phyloP scores from a whole-genome alignment of 2,797 vertebrate species.

The Urocyon cinereoargenteus region DNA sequence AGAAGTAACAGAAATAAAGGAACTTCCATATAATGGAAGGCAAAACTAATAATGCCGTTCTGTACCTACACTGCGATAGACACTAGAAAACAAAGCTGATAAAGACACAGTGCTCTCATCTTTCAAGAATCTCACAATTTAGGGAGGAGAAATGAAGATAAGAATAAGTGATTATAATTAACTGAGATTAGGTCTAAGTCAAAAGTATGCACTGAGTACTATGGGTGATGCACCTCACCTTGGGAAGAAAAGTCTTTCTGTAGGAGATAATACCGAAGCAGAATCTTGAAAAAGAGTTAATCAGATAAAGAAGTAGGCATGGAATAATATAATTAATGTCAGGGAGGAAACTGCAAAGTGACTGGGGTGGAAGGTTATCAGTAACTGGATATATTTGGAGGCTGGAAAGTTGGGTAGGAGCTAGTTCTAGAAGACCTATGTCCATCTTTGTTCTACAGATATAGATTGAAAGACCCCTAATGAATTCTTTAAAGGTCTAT shows the following conservation, averaged over 20 bases:
- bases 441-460: not conserved
- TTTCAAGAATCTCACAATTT: not conserved
- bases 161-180: not conserved
- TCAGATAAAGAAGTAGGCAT: not conserved
- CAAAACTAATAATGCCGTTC: not conserved
- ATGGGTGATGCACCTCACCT: not conserved
- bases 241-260: not conserved
- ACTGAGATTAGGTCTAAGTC: not conserved
- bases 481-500: not conserved
- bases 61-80: not conserved
- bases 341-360: not conserved
- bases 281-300: not conserved
- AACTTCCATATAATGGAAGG: not conserved
- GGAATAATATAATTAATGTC: not conserved
- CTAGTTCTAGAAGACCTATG: not conserved
- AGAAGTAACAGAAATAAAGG: not conserved
- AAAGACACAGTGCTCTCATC: not conserved
- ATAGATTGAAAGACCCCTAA: not conserved
- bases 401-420: not conserved
- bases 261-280: not conserved
- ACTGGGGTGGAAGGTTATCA: not conserved
- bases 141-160: not conserved
- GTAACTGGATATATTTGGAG: not conserved
- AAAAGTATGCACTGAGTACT: not conserved
- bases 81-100: not conserved